Percentiles rank a stretch among this genome's conserved stretches.
Conservation (phyloP, 2,113 vertebrate genomes). For the Solenodon paradoxus region DNA sequence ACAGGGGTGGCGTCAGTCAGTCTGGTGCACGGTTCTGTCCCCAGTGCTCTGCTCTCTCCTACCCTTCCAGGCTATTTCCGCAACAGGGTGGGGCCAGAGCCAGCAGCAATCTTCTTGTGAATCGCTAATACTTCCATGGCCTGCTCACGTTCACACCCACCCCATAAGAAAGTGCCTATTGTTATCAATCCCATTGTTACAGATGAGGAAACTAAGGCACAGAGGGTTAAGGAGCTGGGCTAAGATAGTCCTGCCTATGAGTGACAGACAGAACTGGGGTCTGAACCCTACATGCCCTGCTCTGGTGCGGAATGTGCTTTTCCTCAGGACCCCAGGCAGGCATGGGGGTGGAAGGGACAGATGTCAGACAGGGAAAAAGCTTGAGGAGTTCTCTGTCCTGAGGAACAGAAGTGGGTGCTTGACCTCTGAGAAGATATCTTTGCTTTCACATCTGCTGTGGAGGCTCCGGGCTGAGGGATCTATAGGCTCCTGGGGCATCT, state of each 20-base stretch:
- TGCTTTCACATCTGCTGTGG: neutral
- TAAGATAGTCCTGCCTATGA: neutral
- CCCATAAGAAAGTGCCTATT: neutral
- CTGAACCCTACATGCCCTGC: neutral
- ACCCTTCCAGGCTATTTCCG: neutral
- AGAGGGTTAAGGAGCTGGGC: neutral
- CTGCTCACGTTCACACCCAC: neutral
- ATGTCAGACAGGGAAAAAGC: neutral
- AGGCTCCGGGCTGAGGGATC: neutral
- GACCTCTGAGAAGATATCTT: neutral
- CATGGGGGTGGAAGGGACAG: too few species aligned
- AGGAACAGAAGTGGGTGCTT: neutral
- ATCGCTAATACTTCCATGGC: neutral
- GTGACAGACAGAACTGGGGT: neutral
- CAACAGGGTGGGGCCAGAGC: neutral
- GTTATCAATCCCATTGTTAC: neutral
- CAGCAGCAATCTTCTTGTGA: neutral
- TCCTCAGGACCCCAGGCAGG: neutral
- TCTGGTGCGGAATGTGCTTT: neutral
- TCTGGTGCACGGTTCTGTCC: constrained; percentile 33
- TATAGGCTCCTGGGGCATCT: neutral
- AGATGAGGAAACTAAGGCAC: constrained; percentile 4
- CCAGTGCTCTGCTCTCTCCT: constrained; percentile 1
- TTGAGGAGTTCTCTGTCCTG: neutral
- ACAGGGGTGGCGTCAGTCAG: constrained; percentile 16